Evolutionary conservation across 2,888 invertebrate genomes (phyloP).

Genomic region (Conops quadrifasciatus): DNA sequence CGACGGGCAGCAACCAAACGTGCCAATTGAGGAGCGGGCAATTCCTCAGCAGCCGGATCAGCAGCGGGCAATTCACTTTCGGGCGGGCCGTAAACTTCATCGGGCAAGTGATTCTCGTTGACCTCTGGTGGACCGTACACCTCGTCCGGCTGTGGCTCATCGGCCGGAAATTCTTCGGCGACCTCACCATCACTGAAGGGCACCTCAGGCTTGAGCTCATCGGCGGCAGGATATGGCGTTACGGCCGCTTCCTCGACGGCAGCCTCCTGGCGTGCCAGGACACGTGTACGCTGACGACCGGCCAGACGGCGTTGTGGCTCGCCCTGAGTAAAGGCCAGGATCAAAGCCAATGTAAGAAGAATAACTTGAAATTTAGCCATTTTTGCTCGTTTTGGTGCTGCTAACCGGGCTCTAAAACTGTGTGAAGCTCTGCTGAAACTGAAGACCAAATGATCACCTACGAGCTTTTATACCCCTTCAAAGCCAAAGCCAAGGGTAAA

Average conservation of each 20-base stretch:
- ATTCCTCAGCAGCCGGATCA: conserved; percentile 34
- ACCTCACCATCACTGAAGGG: conserved; percentile 39
- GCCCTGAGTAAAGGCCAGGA: conserved; percentile 44
- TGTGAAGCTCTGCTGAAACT: conserved; percentile 25
- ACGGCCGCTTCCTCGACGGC: conserved; percentile 38
- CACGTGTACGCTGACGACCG: conserved; percentile 42
- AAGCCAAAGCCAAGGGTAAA: background rate
- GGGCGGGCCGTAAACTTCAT: conserved; percentile 9
- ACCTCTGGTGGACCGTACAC: conserved; percentile 56
- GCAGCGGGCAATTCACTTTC: conserved; percentile 25
- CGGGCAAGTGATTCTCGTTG: conserved; percentile 28
- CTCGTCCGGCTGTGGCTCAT: conserved; percentile 48
- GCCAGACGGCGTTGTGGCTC: conserved; percentile 44
- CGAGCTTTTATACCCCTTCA: conserved; percentile 35
- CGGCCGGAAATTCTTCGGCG: background rate
- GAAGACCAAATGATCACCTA: conserved; percentile 7
- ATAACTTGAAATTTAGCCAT: conserved; percentile 55
- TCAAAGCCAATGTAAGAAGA: conserved; percentile 44
- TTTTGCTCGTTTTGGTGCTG: conserved; percentile 12
- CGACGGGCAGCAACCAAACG: conserved; percentile 38
- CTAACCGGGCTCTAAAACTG: background rate
- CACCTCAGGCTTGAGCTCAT: conserved; percentile 43
- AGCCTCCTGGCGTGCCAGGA: conserved; percentile 44
- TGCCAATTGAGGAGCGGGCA: conserved; percentile 33
- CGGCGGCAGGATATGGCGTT: conserved; percentile 44